Evolutionary conservation across 1,140 invertebrate genomes (phyloP).

Genomic region (Plectus sambesii): DNA sequence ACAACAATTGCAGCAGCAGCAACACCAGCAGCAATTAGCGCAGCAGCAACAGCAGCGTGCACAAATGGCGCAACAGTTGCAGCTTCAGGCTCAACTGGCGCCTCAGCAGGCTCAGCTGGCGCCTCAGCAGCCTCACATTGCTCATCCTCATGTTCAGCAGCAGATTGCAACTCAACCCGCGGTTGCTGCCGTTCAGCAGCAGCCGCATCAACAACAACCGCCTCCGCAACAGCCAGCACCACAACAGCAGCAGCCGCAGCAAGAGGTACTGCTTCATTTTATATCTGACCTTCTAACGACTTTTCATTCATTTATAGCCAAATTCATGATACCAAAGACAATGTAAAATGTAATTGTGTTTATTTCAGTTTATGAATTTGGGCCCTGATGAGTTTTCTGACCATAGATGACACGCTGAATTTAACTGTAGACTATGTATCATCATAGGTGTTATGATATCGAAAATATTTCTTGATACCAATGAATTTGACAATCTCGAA

Average conservation of each 20-base stretch:
- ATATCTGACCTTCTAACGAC: too few species aligned
- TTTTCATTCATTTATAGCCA: too few species aligned
- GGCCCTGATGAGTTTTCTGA: conserved; percentile 78
- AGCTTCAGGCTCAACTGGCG: not conserved
- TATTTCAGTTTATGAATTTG: conserved; percentile 53
- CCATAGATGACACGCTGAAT: conserved; percentile 64
- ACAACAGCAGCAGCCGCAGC: conserved; percentile 14
- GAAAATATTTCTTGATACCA: too few species aligned
- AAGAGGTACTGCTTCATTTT: conserved; percentile 10
- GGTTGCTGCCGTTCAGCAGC: too few species aligned
- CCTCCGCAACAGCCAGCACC: conserved; percentile 1
- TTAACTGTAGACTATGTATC: conserved; percentile 23
- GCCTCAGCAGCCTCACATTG: too few species aligned
- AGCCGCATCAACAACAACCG: conserved; percentile 7
- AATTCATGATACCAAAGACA: conserved; percentile 11
- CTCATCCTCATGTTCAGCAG: too few species aligned
- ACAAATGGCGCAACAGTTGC: not conserved
- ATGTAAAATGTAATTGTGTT: conserved; percentile 13
- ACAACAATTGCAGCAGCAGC: not conserved
- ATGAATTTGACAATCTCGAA: too few species aligned
- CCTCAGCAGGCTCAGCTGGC: not conserved
- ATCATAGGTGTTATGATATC: too few species aligned
- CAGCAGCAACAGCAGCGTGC: not conserved
- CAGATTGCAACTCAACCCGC: too few species aligned
- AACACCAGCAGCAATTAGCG: not conserved